Conservation (phyloP, 1,140 invertebrate species). For the Caenorhabditis elegans region DNA sequence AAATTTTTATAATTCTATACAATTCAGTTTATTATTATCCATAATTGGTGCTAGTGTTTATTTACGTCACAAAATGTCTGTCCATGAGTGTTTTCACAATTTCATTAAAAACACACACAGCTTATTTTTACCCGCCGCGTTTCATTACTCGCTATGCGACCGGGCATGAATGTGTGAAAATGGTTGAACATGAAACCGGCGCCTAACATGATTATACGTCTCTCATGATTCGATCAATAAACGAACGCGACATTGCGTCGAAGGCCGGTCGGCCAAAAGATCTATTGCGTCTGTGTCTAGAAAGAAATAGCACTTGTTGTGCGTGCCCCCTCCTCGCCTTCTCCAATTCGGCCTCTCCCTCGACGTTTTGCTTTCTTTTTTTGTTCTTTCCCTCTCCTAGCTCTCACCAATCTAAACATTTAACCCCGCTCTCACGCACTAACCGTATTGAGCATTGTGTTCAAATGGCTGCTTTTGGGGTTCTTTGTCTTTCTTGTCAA, state of each 20-base stretch:
- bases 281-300: not conserved
- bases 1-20: too few species aligned
- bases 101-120: not conserved
- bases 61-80: too few species aligned
- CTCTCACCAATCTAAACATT: conserved; percentile 27
- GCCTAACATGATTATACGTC: not conserved
- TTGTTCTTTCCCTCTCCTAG: not conserved
- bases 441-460: conserved; percentile 4
- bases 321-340: not conserved
- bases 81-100: too few species aligned
- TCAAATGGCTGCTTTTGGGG: not conserved
- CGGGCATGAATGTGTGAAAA: too few species aligned
- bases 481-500: not conserved
- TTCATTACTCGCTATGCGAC: too few species aligned
- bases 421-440: not conserved
- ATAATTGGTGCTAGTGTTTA: too few species aligned
- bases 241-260: not conserved
- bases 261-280: conserved; percentile 18
- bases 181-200: not conserved
- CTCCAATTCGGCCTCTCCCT: conserved; percentile 5
- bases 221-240: conserved; percentile 24
- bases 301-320: not conserved
- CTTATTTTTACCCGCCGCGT: too few species aligned
- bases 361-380: conserved; percentile 8
- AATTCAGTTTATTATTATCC: too few species aligned